Conservation (phyloP, 1,140 invertebrate genomes). For the Lucilia sericata region DNA sequence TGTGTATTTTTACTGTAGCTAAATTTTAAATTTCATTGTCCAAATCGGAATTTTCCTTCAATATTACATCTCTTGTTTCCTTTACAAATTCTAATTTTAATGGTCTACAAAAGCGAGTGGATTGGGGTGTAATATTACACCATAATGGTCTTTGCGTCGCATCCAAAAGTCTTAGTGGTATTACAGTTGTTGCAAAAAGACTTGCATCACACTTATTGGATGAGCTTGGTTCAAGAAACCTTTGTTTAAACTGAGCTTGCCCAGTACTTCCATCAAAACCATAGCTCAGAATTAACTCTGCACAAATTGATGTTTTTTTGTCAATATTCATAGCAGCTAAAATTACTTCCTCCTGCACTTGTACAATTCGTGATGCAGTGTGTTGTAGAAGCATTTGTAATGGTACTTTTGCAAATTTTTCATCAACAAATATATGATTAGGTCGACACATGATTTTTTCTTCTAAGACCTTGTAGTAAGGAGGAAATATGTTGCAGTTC, state of each 20-base stretch:
- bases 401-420: slow-evolving; percentile 33
- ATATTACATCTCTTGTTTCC: slow-evolving; percentile 44
- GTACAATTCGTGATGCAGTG: slow-evolving; percentile 29
- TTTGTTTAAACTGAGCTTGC: slow-evolving; percentile 43
- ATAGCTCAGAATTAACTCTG: too few relatives aligned
- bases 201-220: slow-evolving; percentile 24
- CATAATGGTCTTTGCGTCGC: neutral
- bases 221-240: neutral
- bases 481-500: slow-evolving; percentile 42
- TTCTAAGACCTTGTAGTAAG: slow-evolving; percentile 23
- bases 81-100: slow-evolving; percentile 45
- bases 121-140: slow-evolving; percentile 17
- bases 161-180: slow-evolving; percentile 26
- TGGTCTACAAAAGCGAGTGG: slow-evolving; percentile 45
- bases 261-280: slow-evolving; percentile 23
- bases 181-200: slow-evolving; percentile 42
- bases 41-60: slow-evolving; percentile 32
- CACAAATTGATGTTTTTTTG: neutral
- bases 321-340: slow-evolving; percentile 25
- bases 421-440: slow-evolving; percentile 5
- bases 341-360: slow-evolving; percentile 41
- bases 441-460: slow-evolving; percentile 36
- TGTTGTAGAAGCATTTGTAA: slow-evolving; percentile 33
- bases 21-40: slow-evolving; percentile 43
- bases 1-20: neutral